Evolutionary conservation across 30 jellyfish, hydroid and myxozoan species (phyloP), one percentile per base, ranked within the genome.

Genomic region (Aurelia sp.): DNA sequence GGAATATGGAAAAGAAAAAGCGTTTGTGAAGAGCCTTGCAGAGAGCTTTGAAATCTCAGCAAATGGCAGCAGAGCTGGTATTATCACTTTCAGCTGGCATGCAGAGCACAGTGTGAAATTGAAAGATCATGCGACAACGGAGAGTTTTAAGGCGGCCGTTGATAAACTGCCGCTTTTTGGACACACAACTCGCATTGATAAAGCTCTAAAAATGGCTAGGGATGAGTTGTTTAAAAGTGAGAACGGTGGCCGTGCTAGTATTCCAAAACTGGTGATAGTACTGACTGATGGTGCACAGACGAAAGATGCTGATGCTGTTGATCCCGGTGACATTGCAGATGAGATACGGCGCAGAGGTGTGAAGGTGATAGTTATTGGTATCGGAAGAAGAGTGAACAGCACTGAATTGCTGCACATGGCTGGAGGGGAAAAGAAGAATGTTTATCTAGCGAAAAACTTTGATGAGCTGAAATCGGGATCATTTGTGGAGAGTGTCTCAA

Each of bases 211-310:
- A 52, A 85, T 84, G 15, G 96, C 89, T 9, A 67, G 78, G 30
- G 83, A 91, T 5, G 91, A 91, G 62, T 37, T 85, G 90, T 85
- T 85, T 74, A 65, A 58, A 9, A 15, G 16, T 30, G 50, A 84
- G 51, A 85, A 79, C 52, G 96, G 96, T 21, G 96, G 85, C 37
- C 85, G 96, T 30, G 60, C 89, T 13, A 67, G 78, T 61, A 83
- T 85, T 21, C 86, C 90, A 41, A 91, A 85, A 60, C 37, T 91
- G 47, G 71, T 91, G 63, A 44, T 91, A 71, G 35, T 91, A 68
- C 79, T 91, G 80, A 91, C 98, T 23, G 98, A 91, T 80, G 98
- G 98, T 16, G 63, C 94, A 6, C 98, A 91, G 86, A 91, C 98
- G 1, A 73, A 27, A 21, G 98, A 82, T 71, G 81, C 62, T 13